A percentile compares a stretch with the other conserved stretches of the same genome.
Evolutionary conservation across 2,113 vertebrate species (phyloP).

Genomic region (Sphyrna mokarran): DNA sequence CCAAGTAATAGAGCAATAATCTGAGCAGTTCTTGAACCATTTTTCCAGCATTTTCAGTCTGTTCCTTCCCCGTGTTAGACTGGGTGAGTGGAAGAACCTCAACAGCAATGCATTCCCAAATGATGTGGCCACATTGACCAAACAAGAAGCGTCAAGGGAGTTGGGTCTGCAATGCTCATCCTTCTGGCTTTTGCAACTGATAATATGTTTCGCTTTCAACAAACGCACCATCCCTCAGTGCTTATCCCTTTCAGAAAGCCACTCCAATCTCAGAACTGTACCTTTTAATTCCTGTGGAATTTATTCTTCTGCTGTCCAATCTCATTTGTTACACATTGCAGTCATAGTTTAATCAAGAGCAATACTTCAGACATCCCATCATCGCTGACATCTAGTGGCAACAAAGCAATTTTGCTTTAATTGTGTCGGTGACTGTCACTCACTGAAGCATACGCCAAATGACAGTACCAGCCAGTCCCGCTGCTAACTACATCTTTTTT

Average conservation of each 20-base stretch:
- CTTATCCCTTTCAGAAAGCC: background rate
- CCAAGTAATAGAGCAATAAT: background rate
- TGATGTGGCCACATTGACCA: background rate
- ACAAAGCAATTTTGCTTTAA: background rate
- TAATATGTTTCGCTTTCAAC: background rate
- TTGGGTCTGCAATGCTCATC: background rate
- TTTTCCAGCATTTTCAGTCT: background rate
- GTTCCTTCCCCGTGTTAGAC: background rate
- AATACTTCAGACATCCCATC: background rate
- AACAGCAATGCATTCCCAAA: background rate
- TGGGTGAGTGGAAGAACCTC: background rate
- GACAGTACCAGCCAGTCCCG: background rate
- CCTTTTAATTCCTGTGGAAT: background rate
- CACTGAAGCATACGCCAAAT: background rate
- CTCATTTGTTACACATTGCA: background rate
- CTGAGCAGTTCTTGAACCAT: background rate
- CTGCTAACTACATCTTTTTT: background rate
- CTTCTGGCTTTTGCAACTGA: background rate
- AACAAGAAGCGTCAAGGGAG: background rate
- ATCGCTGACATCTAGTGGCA: slow-evolving; percentile 14
- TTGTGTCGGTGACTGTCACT: background rate
- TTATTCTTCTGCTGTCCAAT: background rate
- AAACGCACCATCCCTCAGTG: background rate
- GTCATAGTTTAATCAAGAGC: background rate
- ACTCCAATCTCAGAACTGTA: background rate